These are phyloP conservation scores for Aleiodes alternator DNA, from an alignment of 2,888 invertebrate genomes.

Conservation along the genomic window DNA sequence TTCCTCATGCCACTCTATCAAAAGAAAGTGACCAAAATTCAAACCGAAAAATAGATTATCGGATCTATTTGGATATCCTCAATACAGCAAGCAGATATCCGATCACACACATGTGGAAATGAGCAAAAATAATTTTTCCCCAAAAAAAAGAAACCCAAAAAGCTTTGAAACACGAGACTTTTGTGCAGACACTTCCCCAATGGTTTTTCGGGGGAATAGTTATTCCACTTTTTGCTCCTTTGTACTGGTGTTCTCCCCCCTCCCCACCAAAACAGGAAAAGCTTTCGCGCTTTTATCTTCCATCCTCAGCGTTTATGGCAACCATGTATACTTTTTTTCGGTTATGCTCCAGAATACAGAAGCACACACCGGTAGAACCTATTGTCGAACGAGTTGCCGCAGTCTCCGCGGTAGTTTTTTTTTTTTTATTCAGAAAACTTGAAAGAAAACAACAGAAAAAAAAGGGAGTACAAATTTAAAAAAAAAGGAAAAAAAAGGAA, in stretches of 20 bases:
- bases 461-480: background rate
- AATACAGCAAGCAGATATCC: no score
- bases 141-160: background rate
- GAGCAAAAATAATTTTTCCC: background rate
- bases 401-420: conserved; percentile 28
- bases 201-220: conserved; percentile 19
- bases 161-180: conserved; percentile 33
- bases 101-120: background rate
- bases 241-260: background rate
- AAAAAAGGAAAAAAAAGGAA: background rate
- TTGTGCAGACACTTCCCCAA: conserved; percentile 29
- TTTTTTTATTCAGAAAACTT: background rate
- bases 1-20: no score
- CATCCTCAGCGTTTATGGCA: conserved; percentile 40
- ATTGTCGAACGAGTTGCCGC: conserved; percentile 66
- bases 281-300: conserved; percentile 53
- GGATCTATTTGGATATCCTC: no score
- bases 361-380: conserved; percentile 37
- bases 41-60: no score
- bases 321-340: conserved; percentile 41
- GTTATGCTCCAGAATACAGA: background rate
- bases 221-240: conserved; percentile 21
- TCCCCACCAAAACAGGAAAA: conserved; percentile 17
- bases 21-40: no score
- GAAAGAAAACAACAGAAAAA: background rate